A percentile compares a stretch with the other conserved stretches of the same genome.
phyloP scores from a whole-genome alignment of 1,140 invertebrate genomes.

The Caerostris extrusa region DNA sequence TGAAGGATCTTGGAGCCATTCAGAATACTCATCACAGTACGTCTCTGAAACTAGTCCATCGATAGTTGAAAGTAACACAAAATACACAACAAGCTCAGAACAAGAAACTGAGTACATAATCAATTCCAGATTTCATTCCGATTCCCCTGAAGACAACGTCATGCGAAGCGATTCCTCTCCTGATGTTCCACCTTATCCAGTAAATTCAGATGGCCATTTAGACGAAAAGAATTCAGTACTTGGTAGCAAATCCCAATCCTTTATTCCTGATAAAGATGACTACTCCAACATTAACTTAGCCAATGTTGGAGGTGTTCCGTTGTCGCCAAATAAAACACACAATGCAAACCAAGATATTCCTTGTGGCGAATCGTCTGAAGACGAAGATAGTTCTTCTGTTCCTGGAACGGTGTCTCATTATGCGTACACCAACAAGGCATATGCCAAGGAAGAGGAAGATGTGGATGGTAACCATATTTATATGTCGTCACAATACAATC shows the following conservation, averaged over 20 bases:
- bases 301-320: not conserved
- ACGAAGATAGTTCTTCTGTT: slow-evolving; percentile 63
- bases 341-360: slow-evolving; percentile 40
- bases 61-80: not conserved
- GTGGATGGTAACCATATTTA: slow-evolving; percentile 73
- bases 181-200: slow-evolving; percentile 67
- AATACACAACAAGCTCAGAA: not conserved
- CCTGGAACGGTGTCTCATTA: slow-evolving; percentile 67
- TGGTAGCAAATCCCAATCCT: not conserved
- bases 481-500: not conserved
- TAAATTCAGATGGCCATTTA: slow-evolving; percentile 13
- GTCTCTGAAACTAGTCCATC: not conserved
- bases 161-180: slow-evolving; percentile 70
- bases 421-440: slow-evolving; percentile 75
- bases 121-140: slow-evolving; percentile 70
- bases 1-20: slow-evolving; percentile 29
- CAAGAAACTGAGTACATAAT: slow-evolving; percentile 59
- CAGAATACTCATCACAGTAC: slow-evolving; percentile 1
- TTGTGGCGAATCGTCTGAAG: slow-evolving; percentile 67
- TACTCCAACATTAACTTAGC: slow-evolving; percentile 54
- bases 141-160: slow-evolving; percentile 75
- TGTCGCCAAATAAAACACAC: slow-evolving; percentile 31
- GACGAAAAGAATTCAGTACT: slow-evolving; percentile 20
- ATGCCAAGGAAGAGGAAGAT: slow-evolving; percentile 69
- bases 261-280: not conserved